These are phyloP conservation scores for Agriopis aurantiaria DNA, from an alignment of 2,888 invertebrate species.

Conservation along the genomic window DNA sequence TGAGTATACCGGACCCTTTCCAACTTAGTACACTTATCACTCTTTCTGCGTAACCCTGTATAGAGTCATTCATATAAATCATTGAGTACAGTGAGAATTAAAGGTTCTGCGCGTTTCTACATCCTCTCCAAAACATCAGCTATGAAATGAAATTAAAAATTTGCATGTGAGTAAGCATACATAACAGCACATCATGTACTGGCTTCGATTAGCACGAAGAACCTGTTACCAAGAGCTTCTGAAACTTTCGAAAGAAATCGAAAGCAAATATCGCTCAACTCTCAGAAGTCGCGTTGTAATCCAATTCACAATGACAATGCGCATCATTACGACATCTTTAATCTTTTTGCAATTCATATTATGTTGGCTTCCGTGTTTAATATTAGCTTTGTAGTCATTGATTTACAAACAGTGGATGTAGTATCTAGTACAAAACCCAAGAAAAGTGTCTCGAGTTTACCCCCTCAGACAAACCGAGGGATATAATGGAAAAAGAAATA, in stretches of 20 bases:
- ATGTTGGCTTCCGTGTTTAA: conserved; percentile 24
- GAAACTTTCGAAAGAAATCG: conserved; percentile 56
- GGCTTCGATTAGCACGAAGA: conserved; percentile 31
- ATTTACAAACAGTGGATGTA: too few relatives aligned
- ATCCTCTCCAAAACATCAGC: neutral
- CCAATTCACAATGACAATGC: conserved; percentile 41
- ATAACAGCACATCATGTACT: neutral
- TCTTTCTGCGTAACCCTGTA: too few relatives aligned
- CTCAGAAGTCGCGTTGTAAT: conserved; percentile 45
- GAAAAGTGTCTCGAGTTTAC: too few relatives aligned
- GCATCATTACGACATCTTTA: conserved; percentile 43
- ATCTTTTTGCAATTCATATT: conserved; percentile 35
- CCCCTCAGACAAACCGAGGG: too few relatives aligned
- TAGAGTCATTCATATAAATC: too few relatives aligned
- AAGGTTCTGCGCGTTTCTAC: neutral
- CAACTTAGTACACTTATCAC: too few relatives aligned
- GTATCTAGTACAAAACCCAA: too few relatives aligned
- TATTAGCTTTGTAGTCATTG: neutral
- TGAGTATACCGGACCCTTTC: too few relatives aligned
- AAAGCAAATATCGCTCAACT: conserved; percentile 41
- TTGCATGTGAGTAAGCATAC: too few relatives aligned
- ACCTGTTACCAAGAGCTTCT: conserved; percentile 27
- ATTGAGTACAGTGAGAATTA: too few relatives aligned
- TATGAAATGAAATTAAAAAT: conserved; percentile 6
- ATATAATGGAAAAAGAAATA: too few relatives aligned